A percentile compares a stretch with the other conserved stretches of the same genome.
These are phyloP conservation scores for Operophtera brumata DNA, from an alignment of 2,888 invertebrate genomes.

Conservation along the genomic window DNA sequence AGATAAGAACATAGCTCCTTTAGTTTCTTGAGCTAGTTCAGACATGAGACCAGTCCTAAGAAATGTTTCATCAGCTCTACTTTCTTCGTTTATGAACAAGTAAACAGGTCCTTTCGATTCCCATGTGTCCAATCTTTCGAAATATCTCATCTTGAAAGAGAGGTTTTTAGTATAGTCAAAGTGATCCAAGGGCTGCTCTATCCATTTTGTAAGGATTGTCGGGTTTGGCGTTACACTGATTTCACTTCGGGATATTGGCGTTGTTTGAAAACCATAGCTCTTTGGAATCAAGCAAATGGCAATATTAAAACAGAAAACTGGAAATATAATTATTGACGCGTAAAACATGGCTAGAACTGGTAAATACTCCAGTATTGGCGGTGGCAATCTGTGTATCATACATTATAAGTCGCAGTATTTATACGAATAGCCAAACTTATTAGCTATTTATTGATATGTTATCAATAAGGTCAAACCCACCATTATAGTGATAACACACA, in stretches of 20 bases:
- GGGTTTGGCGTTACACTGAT: slow-evolving; percentile 30
- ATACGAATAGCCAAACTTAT: neutral
- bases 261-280: slow-evolving; percentile 45
- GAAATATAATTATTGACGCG: neutral
- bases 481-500: too few species aligned
- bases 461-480: too few species aligned
- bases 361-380: slow-evolving; percentile 1
- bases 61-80: slow-evolving; percentile 48
- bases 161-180: slow-evolving; percentile 52
- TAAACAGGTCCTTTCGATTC: slow-evolving; percentile 57
- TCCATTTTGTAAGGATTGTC: slow-evolving; percentile 47
- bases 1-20: slow-evolving; percentile 61
- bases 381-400: neutral
- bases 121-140: slow-evolving; percentile 57
- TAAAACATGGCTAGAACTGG: slow-evolving; percentile 30
- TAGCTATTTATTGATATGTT: too few species aligned
- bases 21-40: slow-evolving; percentile 65
- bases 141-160: slow-evolving; percentile 66
- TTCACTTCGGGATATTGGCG: too few species aligned
- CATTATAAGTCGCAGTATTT: neutral
- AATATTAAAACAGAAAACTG: slow-evolving; percentile 30
- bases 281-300: slow-evolving; percentile 41
- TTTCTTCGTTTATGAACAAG: slow-evolving; percentile 63
- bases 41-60: slow-evolving; percentile 56
- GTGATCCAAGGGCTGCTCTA: slow-evolving; percentile 63